These are phyloP conservation scores for Lucinisca nassula DNA, from an alignment of 2,888 invertebrate species.

Conservation along the genomic window DNA sequence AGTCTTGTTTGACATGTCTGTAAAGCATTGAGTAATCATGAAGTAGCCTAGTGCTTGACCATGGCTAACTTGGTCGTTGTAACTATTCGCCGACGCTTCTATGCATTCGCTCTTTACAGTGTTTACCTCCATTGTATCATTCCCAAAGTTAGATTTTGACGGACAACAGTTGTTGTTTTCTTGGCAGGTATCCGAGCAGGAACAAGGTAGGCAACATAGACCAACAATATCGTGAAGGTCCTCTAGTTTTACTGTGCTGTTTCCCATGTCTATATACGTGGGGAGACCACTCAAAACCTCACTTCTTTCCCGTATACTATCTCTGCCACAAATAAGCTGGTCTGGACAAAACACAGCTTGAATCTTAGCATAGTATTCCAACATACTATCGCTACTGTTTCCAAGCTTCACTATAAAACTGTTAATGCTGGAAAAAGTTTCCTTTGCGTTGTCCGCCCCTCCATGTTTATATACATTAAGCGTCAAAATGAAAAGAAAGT, in stretches of 20 bases:
- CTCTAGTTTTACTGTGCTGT: background rate
- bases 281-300: background rate
- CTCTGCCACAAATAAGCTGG: background rate
- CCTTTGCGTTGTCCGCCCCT: too few species aligned
- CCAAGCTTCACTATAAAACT: too few species aligned
- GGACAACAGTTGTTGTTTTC: background rate
- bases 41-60: background rate
- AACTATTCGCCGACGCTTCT: too few species aligned
- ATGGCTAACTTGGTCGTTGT: too few species aligned
- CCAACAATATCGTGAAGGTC: background rate
- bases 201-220: background rate
- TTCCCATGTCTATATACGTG: background rate
- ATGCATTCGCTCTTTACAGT: too few species aligned
- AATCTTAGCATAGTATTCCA: background rate
- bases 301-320: background rate
- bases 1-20: background rate
- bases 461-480: too few species aligned
- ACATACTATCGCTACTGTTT: background rate
- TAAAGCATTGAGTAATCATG: background rate
- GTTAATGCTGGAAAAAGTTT: too few species aligned
- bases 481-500: too few species aligned
- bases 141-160: background rate
- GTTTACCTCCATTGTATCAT: too few species aligned
- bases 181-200: background rate
- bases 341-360: background rate